A percentile compares a stretch with the other conserved stretches of the same genome.
Conservation (phyloP, 2,888 invertebrate species). For the Drosophila borborema region DNA sequence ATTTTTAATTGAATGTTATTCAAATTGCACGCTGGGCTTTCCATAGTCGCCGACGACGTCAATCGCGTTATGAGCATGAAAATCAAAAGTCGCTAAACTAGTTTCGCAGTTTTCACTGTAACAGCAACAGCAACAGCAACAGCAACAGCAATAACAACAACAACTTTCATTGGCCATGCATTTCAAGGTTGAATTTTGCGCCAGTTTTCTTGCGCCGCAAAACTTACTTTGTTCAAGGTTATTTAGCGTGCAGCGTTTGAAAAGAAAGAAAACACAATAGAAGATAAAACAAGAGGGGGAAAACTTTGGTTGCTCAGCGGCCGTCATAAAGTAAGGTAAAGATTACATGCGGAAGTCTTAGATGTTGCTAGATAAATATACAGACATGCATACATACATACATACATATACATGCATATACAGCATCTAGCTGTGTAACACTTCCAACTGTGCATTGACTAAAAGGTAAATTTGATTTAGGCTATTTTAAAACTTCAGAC, state of each 20-base stretch:
- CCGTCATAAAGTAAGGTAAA: background rate
- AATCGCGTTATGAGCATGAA: slow-evolving; percentile 39
- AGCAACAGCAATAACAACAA: slow-evolving; percentile 12
- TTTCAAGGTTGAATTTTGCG: slow-evolving; percentile 55
- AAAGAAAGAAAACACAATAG: background rate
- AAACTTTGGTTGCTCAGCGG: background rate
- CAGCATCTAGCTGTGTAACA: background rate
- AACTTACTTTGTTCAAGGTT: slow-evolving; percentile 43
- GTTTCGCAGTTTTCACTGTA: slow-evolving; percentile 57
- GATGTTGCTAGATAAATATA: background rate
- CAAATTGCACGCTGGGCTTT: slow-evolving; percentile 49
- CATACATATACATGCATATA: background rate
- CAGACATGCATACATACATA: background rate
- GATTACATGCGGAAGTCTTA: background rate
- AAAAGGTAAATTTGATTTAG: background rate
- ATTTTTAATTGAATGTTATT: slow-evolving; percentile 48
- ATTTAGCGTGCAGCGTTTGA: background rate
- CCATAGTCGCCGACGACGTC: slow-evolving; percentile 24
- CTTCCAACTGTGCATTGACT: background rate
- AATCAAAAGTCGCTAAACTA: slow-evolving; percentile 54
- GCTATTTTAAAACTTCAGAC: background rate
- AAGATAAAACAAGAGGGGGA: background rate
- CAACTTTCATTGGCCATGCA: slow-evolving; percentile 54
- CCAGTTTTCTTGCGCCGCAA: slow-evolving; percentile 35
- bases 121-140: slow-evolving; percentile 14